These are phyloP conservation scores for Geophilus truncorum DNA, from an alignment of 2,888 invertebrate species.

Conservation along the genomic window DNA sequence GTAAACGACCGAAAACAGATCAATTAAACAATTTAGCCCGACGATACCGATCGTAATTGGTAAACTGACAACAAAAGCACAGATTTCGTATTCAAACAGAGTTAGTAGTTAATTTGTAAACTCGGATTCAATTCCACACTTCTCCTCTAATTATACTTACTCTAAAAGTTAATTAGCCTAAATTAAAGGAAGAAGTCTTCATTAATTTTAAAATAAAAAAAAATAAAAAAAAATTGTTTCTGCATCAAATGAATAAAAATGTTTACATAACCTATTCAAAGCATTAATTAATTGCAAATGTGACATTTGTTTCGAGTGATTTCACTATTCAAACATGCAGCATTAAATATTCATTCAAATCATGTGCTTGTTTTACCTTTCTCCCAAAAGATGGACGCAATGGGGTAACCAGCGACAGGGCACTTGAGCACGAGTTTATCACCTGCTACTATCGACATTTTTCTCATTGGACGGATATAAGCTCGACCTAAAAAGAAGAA, in stretches of 20 bases:
- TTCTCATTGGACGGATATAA: slow-evolving; percentile 85
- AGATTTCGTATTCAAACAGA: background rate
- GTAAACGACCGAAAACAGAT: background rate
- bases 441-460: slow-evolving; percentile 86
- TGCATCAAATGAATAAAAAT: too few relatives aligned
- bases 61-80: background rate
- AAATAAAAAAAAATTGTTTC: too few relatives aligned
- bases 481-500: slow-evolving; percentile 62
- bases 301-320: background rate
- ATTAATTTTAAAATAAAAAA: background rate
- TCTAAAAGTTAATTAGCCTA: background rate
- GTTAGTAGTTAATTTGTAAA: slow-evolving; percentile 6
- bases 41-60: background rate
- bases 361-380: slow-evolving; percentile 58
- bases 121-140: background rate
- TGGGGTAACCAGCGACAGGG: slow-evolving; percentile 91
- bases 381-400: slow-evolving; percentile 90
- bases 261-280: background rate
- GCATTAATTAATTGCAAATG: background rate
- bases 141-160: background rate
- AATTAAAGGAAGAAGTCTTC: background rate
- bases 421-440: slow-evolving; percentile 84
- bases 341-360: background rate
- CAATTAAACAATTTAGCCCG: slow-evolving; percentile 12
- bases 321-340: background rate